Conservation (phyloP, 2,797 vertebrate species). For the Iguana delicatissima region DNA sequence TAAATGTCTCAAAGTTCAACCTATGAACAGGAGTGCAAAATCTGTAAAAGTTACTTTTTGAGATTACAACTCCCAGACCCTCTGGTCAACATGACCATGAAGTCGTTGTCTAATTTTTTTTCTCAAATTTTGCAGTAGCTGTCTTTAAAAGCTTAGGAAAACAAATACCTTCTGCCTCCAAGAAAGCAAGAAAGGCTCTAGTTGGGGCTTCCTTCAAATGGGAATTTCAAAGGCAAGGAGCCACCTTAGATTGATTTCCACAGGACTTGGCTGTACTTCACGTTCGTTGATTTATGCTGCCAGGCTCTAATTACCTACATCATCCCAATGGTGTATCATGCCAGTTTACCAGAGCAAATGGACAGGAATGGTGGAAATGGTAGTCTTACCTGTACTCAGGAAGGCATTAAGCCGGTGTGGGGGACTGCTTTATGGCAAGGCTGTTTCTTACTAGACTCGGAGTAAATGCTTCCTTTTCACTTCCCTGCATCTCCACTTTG, state of each 20-base stretch:
- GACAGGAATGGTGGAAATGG: background rate
- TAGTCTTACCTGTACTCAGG: background rate
- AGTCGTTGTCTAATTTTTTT: background rate
- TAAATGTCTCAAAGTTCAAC: too few species aligned
- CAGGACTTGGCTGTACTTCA: background rate
- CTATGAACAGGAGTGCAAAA: too few species aligned
- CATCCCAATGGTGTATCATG: background rate
- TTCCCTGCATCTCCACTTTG: background rate
- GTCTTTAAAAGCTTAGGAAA: background rate
- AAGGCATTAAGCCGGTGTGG: background rate
- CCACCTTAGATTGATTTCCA: background rate
- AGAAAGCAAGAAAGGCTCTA: background rate
- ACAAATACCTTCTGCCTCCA: background rate
- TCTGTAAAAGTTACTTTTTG: background rate
- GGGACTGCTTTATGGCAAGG: background rate
- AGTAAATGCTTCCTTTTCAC: too few species aligned
- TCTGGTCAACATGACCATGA: background rate
- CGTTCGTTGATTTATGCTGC: background rate
- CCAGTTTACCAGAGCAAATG: background rate
- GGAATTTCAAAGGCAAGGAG: background rate
- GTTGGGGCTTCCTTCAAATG: background rate
- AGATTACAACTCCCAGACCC: background rate
- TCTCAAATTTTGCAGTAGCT: background rate
- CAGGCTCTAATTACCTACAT: background rate
- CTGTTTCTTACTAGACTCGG: too few species aligned